Evolutionary conservation across 2,797 vertebrate species (phyloP).

Genomic region (Sebastiscus tertius): DNA sequence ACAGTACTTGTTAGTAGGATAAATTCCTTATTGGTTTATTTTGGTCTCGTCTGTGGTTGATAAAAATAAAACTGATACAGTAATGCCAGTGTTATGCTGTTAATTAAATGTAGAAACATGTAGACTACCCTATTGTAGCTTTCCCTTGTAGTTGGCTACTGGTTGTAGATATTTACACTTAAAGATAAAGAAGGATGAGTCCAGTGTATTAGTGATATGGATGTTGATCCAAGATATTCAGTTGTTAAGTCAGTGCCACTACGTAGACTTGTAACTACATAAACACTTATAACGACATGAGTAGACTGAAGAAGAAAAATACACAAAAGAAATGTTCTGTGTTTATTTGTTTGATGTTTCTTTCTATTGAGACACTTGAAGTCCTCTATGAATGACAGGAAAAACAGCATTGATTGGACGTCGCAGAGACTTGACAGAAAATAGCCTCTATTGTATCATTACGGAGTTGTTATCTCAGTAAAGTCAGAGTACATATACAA

Average conservation of each 20-base stretch:
- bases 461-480: not conserved
- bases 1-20: not conserved
- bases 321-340: not conserved
- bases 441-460: not conserved
- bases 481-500: not conserved
- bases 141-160: not conserved
- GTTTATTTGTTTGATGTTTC: not conserved
- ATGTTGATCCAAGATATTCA: too few relatives aligned
- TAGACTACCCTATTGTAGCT: not conserved
- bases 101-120: not conserved
- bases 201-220: not conserved
- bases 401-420: not conserved
- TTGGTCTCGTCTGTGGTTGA: not conserved
- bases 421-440: not conserved
- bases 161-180: not conserved
- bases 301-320: not conserved
- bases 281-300: accelerated
- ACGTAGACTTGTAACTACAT: too few relatives aligned
- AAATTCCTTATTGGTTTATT: not conserved
- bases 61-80: not conserved
- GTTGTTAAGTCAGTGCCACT: too few relatives aligned
- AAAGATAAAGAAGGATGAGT: not conserved
- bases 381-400: not conserved
- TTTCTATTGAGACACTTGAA: not conserved
- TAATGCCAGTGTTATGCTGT: not conserved